Evolutionary conservation across 2,888 invertebrate species (phyloP), one percentile per base, ranked within the genome.

Genomic region (Salpingus planirostris): DNA sequence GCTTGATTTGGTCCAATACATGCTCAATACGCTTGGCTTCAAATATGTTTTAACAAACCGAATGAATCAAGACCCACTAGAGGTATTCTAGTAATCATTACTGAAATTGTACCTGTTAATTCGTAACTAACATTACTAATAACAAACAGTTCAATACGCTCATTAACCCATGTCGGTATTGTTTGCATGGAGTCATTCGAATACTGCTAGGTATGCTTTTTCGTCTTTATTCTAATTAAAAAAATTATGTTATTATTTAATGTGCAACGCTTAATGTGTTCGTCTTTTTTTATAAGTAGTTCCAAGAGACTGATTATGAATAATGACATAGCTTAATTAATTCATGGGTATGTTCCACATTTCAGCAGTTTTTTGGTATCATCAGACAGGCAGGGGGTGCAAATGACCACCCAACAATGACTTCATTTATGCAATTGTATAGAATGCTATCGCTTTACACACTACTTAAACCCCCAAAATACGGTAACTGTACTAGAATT

Each of bases 61-160:
- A 28, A 33, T 49, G 8, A 47, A 45, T 33, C 48, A 45, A 31
- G 46, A 48, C 31, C 39, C 39, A 15, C 37, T 48, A n/a, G 44
- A 49, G 38, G 46, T 47, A 31, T 21, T 21, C 21, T 21, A 27
- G 11, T 14, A 7, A 10, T 24, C 10, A 18, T 7, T n/a, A n/a
- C n/a, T n/a, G n/a, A n/a, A n/a, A n/a, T n/a, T n/a, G n/a, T n/a
- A n/a, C n/a, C n/a, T n/a, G n/a, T n/a, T n/a, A n/a, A n/a, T n/a
- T n/a, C n/a, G n/a, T n/a, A n/a, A n/a, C n/a, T n/a, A n/a, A n/a
- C n/a, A n/a, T n/a, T n/a, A n/a, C n/a, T n/a, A n/a, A n/a, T n/a
- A n/a, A n/a, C n/a, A n/a, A n/a, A n/a, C n/a, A n/a, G n/a, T n/a
- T n/a, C n/a, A n/a, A n/a, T n/a, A n/a, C n/a, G n/a, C n/a, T n/a